Percentiles rank a stretch among this genome's conserved stretches.
Evolutionary conservation across 2,113 vertebrate species (phyloP).

Genomic region (Sminthopsis crassicaudata): DNA sequence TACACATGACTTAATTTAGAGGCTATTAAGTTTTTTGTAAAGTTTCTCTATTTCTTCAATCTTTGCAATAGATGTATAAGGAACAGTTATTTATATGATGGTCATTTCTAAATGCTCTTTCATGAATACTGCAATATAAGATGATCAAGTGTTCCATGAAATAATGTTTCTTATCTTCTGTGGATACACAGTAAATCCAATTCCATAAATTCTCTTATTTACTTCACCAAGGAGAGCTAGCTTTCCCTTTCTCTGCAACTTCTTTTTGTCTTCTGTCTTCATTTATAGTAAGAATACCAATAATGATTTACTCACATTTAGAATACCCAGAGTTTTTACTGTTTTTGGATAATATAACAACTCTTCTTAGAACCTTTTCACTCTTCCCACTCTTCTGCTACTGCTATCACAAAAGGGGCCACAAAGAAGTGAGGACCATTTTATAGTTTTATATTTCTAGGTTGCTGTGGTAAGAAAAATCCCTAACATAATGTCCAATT

Average conservation of each 20-base stretch:
- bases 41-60: not conserved
- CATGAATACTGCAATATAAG: not conserved
- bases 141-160: not conserved
- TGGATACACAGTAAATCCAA: not conserved
- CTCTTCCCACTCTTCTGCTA: not conserved
- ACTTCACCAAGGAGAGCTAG: not conserved
- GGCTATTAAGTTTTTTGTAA: not conserved
- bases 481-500: not conserved
- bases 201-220: not conserved
- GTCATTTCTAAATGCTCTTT: not conserved
- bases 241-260: not conserved
- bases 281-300: not conserved
- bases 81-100: not conserved
- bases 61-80: not conserved
- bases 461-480: not conserved
- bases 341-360: not conserved
- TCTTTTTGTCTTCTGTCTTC: not conserved
- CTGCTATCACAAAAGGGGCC: not conserved
- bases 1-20: not conserved
- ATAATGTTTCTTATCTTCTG: not conserved
- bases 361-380: not conserved
- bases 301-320: not conserved
- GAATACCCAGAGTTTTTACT: not conserved
- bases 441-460: not conserved
- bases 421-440: not conserved